A percentile compares a stretch with the other conserved stretches of the same genome.
phyloP scores from a whole-genome alignment of 2,797 vertebrate genomes.

The Gobionotothen gibberifrons region DNA sequence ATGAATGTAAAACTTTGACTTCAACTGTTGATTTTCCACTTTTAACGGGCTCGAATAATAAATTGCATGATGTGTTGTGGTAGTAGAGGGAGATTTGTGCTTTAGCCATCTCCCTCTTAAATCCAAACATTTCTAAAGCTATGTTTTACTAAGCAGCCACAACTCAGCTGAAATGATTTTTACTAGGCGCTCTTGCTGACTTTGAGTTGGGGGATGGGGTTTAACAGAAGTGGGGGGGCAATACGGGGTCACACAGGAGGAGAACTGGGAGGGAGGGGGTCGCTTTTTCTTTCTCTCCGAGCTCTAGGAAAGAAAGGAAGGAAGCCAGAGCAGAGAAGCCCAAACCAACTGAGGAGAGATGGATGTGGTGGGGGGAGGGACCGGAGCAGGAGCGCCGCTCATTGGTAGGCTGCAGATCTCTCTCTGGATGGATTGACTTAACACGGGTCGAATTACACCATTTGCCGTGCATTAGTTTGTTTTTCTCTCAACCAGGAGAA shows the following conservation, averaged over 20 bases:
- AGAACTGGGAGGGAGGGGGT: constrained; percentile 64
- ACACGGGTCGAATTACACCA: constrained; percentile 92
- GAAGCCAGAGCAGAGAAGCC: constrained; percentile 72
- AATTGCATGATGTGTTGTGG: not conserved
- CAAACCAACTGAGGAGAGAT: constrained; percentile 68
- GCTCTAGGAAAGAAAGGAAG: constrained; percentile 78
- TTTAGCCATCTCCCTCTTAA: constrained; percentile 7
- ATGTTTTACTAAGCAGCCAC: constrained; percentile 64
- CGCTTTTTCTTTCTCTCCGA: constrained; percentile 61
- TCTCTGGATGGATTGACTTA: constrained; percentile 85
- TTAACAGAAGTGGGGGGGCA: constrained; percentile 65
- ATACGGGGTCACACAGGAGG: constrained; percentile 80
- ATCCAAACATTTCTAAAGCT: constrained; percentile 59
- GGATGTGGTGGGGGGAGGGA: constrained; percentile 79
- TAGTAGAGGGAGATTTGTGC: not conserved
- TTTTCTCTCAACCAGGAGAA: constrained; percentile 84
- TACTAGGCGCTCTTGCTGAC: constrained; percentile 77
- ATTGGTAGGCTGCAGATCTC: constrained; percentile 79
- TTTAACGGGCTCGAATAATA: not conserved
- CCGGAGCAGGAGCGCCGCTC: constrained; percentile 73
- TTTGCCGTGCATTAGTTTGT: constrained; percentile 89
- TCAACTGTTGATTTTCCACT: too few relatives aligned
- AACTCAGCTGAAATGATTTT: constrained; percentile 79
- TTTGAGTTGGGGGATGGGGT: constrained; percentile 76
- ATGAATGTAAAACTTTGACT: not conserved